These are phyloP conservation scores for Amazona guildingii DNA, from an alignment of 2,113 vertebrate genomes.

Conservation along the genomic window DNA sequence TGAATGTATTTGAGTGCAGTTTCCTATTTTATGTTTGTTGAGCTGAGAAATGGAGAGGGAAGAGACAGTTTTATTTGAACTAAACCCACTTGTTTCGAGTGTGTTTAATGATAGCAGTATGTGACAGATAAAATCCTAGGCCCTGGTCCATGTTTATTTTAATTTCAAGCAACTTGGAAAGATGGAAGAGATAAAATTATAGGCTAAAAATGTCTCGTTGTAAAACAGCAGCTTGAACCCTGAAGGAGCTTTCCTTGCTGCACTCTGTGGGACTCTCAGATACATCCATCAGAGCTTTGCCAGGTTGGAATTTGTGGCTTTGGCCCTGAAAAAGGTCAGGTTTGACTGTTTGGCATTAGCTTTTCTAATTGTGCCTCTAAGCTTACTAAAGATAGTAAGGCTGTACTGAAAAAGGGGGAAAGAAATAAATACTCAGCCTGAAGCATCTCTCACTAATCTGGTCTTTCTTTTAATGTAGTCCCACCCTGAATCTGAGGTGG, in stretches of 20 bases:
- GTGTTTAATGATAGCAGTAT: constrained; percentile 76
- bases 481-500: background rate
- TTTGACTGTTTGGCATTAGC: background rate
- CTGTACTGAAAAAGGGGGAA: background rate
- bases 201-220: constrained; percentile 37
- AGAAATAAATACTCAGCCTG: background rate
- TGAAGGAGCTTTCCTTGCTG: constrained; percentile 5
- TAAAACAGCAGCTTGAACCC: constrained; percentile 12
- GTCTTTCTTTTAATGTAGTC: background rate
- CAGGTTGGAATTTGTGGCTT: background rate
- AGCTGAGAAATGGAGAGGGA: constrained; percentile 49
- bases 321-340: background rate
- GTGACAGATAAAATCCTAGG: constrained; percentile 75
- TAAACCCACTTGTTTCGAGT: constrained; percentile 74
- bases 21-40: constrained; percentile 67
- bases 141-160: constrained; percentile 74
- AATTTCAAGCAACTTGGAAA: constrained; percentile 54
- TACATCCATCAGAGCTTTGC: background rate
- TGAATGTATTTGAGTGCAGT: constrained; percentile 55
- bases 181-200: constrained; percentile 47
- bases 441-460: background rate
- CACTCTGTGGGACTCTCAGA: background rate
- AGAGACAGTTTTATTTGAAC: constrained; percentile 75
- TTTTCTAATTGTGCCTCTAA: background rate
- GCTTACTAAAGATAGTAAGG: background rate